Percentiles rank a stretch among this genome's conserved stretches.
Evolutionary conservation across 2,113 vertebrate genomes (phyloP).

Genomic region (Plecotus auritus): DNA sequence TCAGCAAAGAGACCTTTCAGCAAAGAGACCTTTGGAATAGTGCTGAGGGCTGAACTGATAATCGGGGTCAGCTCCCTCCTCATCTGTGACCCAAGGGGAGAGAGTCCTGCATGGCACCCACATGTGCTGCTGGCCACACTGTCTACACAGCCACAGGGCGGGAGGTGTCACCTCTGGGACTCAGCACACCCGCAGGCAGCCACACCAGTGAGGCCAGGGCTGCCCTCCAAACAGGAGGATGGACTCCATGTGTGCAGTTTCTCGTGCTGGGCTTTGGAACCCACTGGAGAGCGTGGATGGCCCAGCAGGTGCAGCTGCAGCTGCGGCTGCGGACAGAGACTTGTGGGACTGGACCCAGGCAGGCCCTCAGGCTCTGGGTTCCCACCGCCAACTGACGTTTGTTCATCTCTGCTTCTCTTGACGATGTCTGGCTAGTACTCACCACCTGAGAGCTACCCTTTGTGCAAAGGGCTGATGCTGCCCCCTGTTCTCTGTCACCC

Average conservation of each 20-base stretch:
- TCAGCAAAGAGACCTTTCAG: not conserved
- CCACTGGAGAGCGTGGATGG: not conserved
- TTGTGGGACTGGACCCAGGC: fast-evolving
- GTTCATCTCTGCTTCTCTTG: not conserved
- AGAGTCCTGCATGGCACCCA: fast-evolving
- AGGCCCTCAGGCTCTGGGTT: not conserved
- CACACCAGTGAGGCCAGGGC: not conserved
- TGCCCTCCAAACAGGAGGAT: not conserved
- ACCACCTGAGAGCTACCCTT: not conserved
- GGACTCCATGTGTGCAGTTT: fast-evolving
- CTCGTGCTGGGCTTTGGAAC: not conserved
- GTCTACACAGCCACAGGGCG: not conserved
- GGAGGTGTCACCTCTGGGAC: not conserved
- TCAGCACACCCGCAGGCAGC: not conserved
- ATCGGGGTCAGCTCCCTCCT: not conserved
- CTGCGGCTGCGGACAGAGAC: not conserved
- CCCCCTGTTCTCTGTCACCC: not conserved
- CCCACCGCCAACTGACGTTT: not conserved
- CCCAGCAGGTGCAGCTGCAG: not conserved
- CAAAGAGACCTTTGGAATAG: not conserved
- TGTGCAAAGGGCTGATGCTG: not conserved
- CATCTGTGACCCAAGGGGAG: not conserved
- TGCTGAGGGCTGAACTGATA: not conserved
- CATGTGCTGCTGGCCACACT: fast-evolving
- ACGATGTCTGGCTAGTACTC: not conserved